A percentile compares a stretch with the other conserved stretches of the same genome.
These are phyloP conservation scores for Atethmia centrago DNA, from an alignment of 2,888 invertebrate species.

Conservation along the genomic window DNA sequence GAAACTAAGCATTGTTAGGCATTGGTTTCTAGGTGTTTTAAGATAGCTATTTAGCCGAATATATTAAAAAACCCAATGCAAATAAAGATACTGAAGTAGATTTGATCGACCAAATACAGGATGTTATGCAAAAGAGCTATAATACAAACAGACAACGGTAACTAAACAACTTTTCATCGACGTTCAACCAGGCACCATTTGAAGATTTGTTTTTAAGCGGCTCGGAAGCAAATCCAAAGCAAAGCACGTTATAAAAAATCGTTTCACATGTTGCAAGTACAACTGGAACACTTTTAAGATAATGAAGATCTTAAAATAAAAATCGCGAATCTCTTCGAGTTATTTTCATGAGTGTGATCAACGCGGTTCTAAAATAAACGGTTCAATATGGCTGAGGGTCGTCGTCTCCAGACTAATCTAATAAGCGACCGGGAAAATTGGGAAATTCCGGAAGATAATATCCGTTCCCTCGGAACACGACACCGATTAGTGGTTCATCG, in stretches of 20 bases:
- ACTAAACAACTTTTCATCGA: background rate
- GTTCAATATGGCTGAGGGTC: background rate
- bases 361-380: conserved; percentile 44
- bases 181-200: conserved; percentile 12
- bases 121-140: background rate
- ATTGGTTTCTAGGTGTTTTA: conserved; percentile 43
- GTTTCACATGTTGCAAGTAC: background rate
- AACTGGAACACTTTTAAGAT: conserved; percentile 4
- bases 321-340: conserved; percentile 16
- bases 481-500: conserved; percentile 55
- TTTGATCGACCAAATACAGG: background rate
- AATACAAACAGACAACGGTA: conserved; percentile 4
- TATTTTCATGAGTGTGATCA: conserved; percentile 39
- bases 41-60: conserved; percentile 8
- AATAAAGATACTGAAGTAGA: background rate
- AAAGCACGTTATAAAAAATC: background rate
- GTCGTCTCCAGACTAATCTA: conserved; percentile 29
- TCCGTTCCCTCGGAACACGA: conserved; percentile 22
- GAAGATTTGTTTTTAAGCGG: background rate
- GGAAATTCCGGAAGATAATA: conserved; percentile 36
- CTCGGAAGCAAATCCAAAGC: background rate
- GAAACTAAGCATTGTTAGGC: conserved; percentile 43
- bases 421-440: conserved; percentile 47
- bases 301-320: conserved; percentile 35
- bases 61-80: background rate